phyloP scores from a whole-genome alignment of 2,888 invertebrate genomes.

The Acronicta leporina region DNA sequence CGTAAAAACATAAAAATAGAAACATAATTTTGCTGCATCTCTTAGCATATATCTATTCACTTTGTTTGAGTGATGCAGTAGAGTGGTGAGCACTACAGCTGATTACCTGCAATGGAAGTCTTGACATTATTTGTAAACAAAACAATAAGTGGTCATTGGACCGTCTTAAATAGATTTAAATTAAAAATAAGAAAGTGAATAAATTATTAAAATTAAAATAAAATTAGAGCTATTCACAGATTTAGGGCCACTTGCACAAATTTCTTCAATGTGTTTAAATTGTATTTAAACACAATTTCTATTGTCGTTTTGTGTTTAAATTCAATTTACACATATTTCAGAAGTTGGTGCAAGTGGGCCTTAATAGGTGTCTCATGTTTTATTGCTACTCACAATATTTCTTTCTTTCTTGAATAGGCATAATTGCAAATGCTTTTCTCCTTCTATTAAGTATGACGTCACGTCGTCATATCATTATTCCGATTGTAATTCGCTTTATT shows the following conservation, averaged over 20 bases:
- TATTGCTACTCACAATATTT: neutral
- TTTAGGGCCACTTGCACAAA: too few species aligned
- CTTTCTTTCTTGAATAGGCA: neutral
- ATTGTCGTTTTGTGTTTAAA: too few species aligned
- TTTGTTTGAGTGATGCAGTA: constrained; percentile 16
- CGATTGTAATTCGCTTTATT: constrained; percentile 45
- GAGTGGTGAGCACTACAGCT: neutral
- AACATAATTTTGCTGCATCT: too few species aligned
- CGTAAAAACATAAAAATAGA: too few species aligned
- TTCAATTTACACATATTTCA: too few species aligned
- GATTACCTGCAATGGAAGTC: constrained; percentile 10
- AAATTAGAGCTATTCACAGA: too few species aligned
- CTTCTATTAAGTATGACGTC: constrained; percentile 27
- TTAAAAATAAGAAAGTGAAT: too few species aligned
- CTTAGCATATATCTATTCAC: neutral
- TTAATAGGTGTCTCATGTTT: too few species aligned
- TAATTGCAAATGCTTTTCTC: constrained; percentile 9
- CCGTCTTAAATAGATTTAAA: neutral
- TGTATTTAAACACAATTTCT: too few species aligned
- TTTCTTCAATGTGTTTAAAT: too few species aligned
- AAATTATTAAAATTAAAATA: too few species aligned
- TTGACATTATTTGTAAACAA: constrained; percentile 17
- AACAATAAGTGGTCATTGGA: constrained; percentile 15
- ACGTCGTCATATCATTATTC: constrained; percentile 45
- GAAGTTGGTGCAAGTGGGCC: too few species aligned